Percentiles rank a stretch among this genome's conserved stretches.
phyloP scores from a whole-genome alignment of 2,888 invertebrate genomes.

The Synanthedon vespiformis region DNA sequence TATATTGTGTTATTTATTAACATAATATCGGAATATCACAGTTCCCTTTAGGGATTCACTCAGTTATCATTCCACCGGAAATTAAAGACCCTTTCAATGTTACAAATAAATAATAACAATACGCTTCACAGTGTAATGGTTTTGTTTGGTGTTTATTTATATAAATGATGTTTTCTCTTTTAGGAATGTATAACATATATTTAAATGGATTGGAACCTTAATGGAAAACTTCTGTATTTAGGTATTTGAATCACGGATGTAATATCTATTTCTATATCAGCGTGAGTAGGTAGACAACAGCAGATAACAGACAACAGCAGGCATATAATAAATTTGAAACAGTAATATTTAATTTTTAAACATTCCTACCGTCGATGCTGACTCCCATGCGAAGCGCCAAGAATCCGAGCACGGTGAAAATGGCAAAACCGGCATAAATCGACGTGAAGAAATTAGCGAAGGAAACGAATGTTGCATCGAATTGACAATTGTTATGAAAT shows the following conservation, averaged over 20 bases:
- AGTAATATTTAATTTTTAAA: too few species aligned
- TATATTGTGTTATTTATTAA: background rate
- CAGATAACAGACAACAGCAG: too few species aligned
- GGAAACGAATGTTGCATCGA: constrained; percentile 80
- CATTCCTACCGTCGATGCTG: constrained; percentile 63
- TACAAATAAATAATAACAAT: background rate
- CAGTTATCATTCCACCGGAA: background rate
- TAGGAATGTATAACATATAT: too few species aligned
- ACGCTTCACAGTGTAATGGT: background rate
- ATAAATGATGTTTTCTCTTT: too few species aligned
- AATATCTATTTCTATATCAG: too few species aligned
- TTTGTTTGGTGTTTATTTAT: background rate
- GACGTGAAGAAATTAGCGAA: constrained; percentile 79
- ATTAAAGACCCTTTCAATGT: background rate
- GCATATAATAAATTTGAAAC: too few species aligned
- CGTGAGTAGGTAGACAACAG: too few species aligned
- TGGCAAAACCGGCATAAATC: constrained; percentile 82
- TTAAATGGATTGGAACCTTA: too few species aligned
- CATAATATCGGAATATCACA: background rate
- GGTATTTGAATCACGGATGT: too few species aligned
- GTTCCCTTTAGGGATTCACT: background rate
- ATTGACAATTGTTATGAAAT: constrained; percentile 78
- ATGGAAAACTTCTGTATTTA: too few species aligned
- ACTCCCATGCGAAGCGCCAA: constrained; percentile 75
- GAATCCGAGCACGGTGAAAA: constrained; percentile 84